A percentile compares a stretch with the other conserved stretches of the same genome.
phyloP scores from a whole-genome alignment of 1,140 invertebrate species.

The Eulimnadia texana region DNA sequence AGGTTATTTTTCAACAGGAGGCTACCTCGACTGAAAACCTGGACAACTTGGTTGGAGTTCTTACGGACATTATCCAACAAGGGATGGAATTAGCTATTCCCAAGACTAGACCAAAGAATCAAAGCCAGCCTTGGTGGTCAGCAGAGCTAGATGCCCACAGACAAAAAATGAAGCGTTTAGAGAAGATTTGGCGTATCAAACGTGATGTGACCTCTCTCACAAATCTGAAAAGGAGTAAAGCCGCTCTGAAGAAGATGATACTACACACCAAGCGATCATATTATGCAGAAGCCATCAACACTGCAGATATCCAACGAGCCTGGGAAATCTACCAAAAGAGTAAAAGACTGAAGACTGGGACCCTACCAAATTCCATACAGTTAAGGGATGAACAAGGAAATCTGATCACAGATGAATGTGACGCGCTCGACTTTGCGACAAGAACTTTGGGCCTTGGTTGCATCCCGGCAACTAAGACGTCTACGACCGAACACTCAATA shows the following conservation, averaged over 20 bases:
- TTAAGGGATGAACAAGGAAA: neutral
- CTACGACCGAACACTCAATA: no score
- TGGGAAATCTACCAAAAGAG: neutral
- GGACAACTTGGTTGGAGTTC: neutral
- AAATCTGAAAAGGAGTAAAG: neutral
- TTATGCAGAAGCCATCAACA: neutral
- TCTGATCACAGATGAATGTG: no score
- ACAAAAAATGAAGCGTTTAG: neutral
- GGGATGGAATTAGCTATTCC: neutral
- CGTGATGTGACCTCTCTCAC: neutral
- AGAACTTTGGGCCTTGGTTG: no score
- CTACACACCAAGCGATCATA: neutral
- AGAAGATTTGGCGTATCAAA: neutral
- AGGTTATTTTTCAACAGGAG: neutral
- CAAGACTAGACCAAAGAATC: neutral
- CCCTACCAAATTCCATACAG: neutral
- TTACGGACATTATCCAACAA: neutral
- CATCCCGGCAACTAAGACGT: no score
- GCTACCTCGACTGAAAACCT: neutral
- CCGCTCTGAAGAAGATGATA: neutral
- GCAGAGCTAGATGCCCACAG: neutral
- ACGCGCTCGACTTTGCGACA: no score
- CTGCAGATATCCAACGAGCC: neutral
- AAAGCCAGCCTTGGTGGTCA: neutral
- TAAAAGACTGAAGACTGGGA: neutral